These are phyloP conservation scores for Astropecten irregularis DNA, from an alignment of 53 echinoderm and acorn worm genomes.

Conservation along the genomic window DNA sequence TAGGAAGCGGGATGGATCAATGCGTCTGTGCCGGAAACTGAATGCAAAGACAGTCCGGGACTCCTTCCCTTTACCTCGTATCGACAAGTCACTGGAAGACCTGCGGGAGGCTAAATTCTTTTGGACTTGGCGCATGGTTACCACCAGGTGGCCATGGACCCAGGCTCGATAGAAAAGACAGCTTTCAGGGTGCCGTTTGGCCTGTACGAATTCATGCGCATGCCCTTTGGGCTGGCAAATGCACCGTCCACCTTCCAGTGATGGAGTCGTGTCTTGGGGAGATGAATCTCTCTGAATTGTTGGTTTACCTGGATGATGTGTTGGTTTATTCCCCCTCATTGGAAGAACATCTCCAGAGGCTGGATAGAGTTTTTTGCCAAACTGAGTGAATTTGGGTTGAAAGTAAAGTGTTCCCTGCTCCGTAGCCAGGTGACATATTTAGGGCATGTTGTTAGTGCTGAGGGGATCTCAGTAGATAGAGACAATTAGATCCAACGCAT, in stretches of 20 bases:
- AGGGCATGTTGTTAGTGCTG: slow-evolving; percentile 11
- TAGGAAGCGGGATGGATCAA: too few relatives aligned
- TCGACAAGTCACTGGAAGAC: neutral
- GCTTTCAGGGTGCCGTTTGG: slow-evolving; percentile 1
- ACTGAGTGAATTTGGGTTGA: neutral
- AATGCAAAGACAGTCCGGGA: too few relatives aligned
- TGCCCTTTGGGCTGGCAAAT: slow-evolving; percentile 4
- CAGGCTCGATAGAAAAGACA: neutral
- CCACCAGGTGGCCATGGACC: neutral
- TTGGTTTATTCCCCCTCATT: neutral
- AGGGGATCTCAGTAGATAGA: neutral
- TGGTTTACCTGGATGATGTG: slow-evolving; percentile 27
- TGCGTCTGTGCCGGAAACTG: too few relatives aligned
- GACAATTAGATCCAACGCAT: slow-evolving; percentile 1
- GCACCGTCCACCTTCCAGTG: neutral
- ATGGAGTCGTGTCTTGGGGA: neutral
- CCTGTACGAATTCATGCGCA: neutral
- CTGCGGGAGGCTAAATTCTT: slow-evolving; percentile 44
- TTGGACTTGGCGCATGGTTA: neutral
- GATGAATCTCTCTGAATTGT: neutral
- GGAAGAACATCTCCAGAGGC: neutral
- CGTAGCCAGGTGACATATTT: neutral
- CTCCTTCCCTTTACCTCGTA: neutral
- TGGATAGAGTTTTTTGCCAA: neutral
- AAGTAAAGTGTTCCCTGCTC: slow-evolving; percentile 1